phyloP scores from a whole-genome alignment of 2,888 invertebrate genomes.

The Pediacus dermestoides region DNA sequence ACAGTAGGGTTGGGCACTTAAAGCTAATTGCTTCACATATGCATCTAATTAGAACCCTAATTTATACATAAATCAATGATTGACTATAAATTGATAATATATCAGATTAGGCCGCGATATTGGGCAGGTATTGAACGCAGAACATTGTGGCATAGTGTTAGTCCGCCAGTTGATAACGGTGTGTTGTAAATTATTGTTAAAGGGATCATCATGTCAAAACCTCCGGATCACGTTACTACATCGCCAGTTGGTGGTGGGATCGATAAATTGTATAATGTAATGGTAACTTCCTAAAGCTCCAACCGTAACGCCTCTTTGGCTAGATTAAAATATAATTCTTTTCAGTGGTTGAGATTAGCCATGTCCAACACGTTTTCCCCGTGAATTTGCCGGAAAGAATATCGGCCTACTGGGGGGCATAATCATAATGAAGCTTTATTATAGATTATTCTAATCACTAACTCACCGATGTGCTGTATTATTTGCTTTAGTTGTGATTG shows the following conservation, averaged over 20 bases:
- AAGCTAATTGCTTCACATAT: neutral
- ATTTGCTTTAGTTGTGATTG: too few species aligned
- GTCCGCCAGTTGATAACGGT: slow-evolving; percentile 18
- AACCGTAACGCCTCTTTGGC: too few species aligned
- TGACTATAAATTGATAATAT: slow-evolving; percentile 8
- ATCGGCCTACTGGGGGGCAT: too few species aligned
- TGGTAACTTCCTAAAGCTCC: too few species aligned
- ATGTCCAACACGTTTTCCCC: too few species aligned
- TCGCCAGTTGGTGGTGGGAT: slow-evolving; percentile 28
- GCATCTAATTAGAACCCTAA: slow-evolving; percentile 2
- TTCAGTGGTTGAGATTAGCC: too few species aligned
- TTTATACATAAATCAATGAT: slow-evolving; percentile 4
- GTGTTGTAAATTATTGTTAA: slow-evolving; percentile 37
- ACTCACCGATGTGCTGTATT: too few species aligned
- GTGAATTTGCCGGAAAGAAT: too few species aligned
- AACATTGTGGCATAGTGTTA: slow-evolving; percentile 1
- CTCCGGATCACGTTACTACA: slow-evolving; percentile 31
- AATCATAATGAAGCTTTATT: too few species aligned
- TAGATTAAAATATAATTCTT: too few species aligned
- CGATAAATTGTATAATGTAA: slow-evolving; percentile 31
- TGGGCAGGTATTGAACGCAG: slow-evolving; percentile 3
- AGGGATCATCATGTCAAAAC: slow-evolving; percentile 37
- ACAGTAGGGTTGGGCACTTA: too few species aligned
- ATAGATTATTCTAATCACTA: too few species aligned
- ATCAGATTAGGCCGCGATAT: slow-evolving; percentile 4